Base-by-base conservation (phyloP, 2,888 invertebrate species). In the Clitarchus hookeri region DNA sequence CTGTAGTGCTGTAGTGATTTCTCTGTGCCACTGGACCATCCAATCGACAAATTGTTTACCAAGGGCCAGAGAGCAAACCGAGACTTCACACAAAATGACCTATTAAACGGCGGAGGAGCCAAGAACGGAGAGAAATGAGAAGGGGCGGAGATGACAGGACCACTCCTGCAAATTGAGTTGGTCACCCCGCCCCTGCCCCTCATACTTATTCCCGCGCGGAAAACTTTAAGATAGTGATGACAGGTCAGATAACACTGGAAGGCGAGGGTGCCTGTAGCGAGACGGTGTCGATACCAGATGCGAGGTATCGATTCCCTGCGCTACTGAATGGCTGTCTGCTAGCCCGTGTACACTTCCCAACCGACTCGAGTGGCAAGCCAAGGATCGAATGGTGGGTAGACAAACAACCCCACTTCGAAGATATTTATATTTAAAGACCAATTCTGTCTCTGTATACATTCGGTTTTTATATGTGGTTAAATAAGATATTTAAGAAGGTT, bases 1-100 rank as follows among this genome's bases (percentile, higher is more conserved):
- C 16, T 23, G 2, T n/a, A 23, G 16, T 23, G 16, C 65, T 65
- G 48, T 13, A 48, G 65, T 23, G 65, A 65, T 65, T n/a, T 19
- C n/a, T 8, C 65, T 1, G 8, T 2, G n/a, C 65, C 19, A n/a
- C 23, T 11, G 65, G 1, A 8, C 19, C 65, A 65, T 8, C 65
- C 65, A 65, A 65, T 65, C 23, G 65, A 23, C 65, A n/a, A 65
- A 65, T 65, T 65, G 65, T 65, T 65, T 65, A 65, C 65, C 65
- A n/a, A n/a, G 13, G 65, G 16, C 23, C n/a, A 65, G 65, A 65
- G 65, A 65, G 65, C 65, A n/a, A 48, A 19, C 65, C 65, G 65
- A 65, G 19, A 65, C 65, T 65, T n/a, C 23, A 9, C 23, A 9
- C 65, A 3, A 65, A 19, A 65, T 19, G n/a, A 23, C 65, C 65